A percentile compares a stretch with the other conserved stretches of the same genome.
phyloP scores from a whole-genome alignment of 2,113 vertebrate species.

The Climacteris rufus region DNA sequence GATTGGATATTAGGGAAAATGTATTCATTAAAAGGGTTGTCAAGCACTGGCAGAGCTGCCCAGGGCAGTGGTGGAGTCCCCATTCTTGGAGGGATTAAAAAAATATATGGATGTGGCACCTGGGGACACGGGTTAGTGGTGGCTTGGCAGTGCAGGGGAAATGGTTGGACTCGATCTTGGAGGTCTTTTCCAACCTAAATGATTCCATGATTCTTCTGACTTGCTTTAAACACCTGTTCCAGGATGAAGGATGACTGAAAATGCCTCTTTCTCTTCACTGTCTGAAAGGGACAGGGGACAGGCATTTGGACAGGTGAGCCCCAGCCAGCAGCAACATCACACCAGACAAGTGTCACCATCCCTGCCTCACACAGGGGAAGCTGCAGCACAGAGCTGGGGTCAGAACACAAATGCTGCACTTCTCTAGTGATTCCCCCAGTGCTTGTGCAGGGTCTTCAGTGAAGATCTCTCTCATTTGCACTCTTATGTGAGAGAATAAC shows the following conservation, averaged over 20 bases:
- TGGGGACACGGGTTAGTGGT: not conserved
- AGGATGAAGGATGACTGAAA: not conserved
- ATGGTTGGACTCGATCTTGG: not conserved
- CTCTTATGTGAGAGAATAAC: not conserved
- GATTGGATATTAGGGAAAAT: not conserved
- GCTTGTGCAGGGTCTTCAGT: not conserved
- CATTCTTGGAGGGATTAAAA: too few relatives aligned
- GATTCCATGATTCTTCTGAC: not conserved
- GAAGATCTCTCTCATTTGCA: not conserved
- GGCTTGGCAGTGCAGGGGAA: not conserved
- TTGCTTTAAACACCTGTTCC: not conserved
- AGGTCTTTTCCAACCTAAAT: not conserved
- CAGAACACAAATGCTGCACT: not conserved
- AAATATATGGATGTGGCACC: not conserved
- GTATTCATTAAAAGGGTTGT: not conserved
- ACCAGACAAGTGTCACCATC: not conserved
- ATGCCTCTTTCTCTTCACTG: not conserved
- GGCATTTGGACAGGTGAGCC: not conserved
- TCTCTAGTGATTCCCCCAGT: not conserved
- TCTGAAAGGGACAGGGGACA: not conserved
- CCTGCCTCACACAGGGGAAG: not conserved
- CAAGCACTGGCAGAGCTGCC: not conserved
- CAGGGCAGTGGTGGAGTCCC: not conserved
- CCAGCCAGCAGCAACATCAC: not conserved
- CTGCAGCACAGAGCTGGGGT: not conserved